Percentiles rank a stretch among this genome's conserved stretches.
phyloP scores from a whole-genome alignment of 2,888 invertebrate genomes.

The Cataglyphis cursor region DNA sequence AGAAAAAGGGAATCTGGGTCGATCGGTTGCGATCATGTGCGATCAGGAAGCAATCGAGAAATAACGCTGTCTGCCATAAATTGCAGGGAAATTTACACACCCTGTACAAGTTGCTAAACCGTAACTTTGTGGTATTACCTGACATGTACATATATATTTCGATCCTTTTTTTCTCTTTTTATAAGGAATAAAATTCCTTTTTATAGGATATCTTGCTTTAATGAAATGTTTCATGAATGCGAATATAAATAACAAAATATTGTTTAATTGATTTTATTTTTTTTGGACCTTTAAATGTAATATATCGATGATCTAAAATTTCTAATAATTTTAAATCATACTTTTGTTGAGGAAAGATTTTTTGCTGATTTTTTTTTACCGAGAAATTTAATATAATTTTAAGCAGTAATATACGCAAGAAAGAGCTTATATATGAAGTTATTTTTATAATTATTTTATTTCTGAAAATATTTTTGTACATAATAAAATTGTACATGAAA shows the following conservation, averaged over 20 bases:
- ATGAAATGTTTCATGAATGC: neutral
- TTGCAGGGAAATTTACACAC: slow-evolving; percentile 43
- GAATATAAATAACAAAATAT: neutral
- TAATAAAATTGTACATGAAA: neutral
- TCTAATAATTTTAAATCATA: neutral
- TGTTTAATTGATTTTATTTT: neutral
- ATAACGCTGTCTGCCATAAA: slow-evolving; percentile 40
- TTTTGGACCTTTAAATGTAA: no score
- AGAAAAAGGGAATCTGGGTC: slow-evolving; percentile 54
- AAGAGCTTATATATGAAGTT: neutral
- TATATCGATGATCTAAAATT: neutral
- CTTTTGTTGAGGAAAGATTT: neutral
- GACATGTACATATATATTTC: slow-evolving; percentile 29
- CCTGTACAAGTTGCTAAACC: slow-evolving; percentile 15
- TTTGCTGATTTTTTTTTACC: neutral
- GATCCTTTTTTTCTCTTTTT: slow-evolving; percentile 8
- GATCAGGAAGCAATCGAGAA: slow-evolving; percentile 68
- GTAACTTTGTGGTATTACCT: neutral
- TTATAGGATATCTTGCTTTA: slow-evolving; percentile 4
- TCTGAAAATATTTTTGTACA: neutral
- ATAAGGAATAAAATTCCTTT: neutral
- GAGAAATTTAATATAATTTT: neutral
- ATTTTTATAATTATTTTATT: neutral
- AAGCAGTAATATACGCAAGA: neutral
- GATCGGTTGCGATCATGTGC: slow-evolving; percentile 34